Conservation (phyloP, 2,888 invertebrate genomes). For the Priocnemis perturbator region DNA sequence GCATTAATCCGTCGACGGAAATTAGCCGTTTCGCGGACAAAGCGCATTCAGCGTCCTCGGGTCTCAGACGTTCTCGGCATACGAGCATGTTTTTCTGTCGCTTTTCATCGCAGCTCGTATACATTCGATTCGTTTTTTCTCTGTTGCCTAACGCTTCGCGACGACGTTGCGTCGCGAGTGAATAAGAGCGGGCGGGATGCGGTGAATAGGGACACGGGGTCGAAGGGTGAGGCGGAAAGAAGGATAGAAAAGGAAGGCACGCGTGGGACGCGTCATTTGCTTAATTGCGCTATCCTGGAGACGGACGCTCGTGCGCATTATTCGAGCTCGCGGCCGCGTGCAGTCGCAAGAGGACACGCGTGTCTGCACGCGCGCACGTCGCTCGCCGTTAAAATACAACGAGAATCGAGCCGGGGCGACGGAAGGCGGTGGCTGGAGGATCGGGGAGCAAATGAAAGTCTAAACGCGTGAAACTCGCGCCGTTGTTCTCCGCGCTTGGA, state of each 20-base stretch:
- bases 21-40: too few species aligned
- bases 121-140: too few species aligned
- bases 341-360: constrained; percentile 30
- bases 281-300: constrained; percentile 61
- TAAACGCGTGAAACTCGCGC: not conserved
- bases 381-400: constrained; percentile 17
- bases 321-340: constrained; percentile 46
- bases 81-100: too few species aligned
- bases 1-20: too few species aligned
- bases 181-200: constrained; percentile 1
- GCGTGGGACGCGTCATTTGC: constrained; percentile 68
- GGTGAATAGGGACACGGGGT: constrained; percentile 13
- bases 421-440: too few species aligned
- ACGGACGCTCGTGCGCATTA: constrained; percentile 49
- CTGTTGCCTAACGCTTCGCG: too few species aligned
- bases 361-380: constrained; percentile 11
- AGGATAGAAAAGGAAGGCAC: constrained; percentile 25
- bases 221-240: constrained; percentile 4
- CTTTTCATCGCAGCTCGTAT: too few species aligned
- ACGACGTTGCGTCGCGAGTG: not conserved
- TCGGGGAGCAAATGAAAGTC: not conserved
- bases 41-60: too few species aligned
- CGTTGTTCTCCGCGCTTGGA: not conserved
- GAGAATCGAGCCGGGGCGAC: not conserved
- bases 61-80: too few species aligned